These are phyloP conservation scores for Gymnoscopelus braueri DNA, from an alignment of 2,797 vertebrate genomes.

Conservation along the genomic window DNA sequence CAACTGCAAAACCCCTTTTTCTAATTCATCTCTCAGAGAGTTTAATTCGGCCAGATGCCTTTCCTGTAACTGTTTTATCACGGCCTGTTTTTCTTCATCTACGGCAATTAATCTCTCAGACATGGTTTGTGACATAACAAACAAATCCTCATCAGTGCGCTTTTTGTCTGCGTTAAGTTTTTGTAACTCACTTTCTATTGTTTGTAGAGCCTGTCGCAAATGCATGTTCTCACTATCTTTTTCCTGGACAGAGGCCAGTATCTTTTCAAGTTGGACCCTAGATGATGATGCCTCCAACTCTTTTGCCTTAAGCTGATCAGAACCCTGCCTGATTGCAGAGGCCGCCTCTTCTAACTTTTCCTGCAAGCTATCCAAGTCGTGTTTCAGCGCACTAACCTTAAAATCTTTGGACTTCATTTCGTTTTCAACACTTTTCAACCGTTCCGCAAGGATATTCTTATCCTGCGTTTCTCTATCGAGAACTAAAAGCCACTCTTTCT, in stretches of 20 bases:
- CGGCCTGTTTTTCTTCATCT: constrained; percentile 66
- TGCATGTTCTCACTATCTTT: constrained; percentile 76
- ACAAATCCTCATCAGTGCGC: constrained; percentile 43
- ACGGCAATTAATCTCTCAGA: constrained; percentile 49
- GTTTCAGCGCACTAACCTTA: constrained; percentile 82
- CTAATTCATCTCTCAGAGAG: constrained; percentile 67
- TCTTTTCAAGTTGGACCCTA: constrained; percentile 79
- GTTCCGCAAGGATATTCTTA: constrained; percentile 77
- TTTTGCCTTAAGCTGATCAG: constrained; percentile 76
- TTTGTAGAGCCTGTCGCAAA: constrained; percentile 74
- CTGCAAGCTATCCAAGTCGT: constrained; percentile 84
- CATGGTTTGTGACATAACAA: constrained; percentile 27
- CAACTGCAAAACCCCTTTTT: constrained; percentile 50
- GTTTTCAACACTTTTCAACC: constrained; percentile 77
- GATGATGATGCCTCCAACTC: constrained; percentile 69
- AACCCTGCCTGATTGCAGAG: constrained; percentile 73
- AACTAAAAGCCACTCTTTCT: constrained; percentile 84
- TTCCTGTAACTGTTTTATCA: constrained; percentile 71
- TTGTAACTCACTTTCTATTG: constrained; percentile 75
- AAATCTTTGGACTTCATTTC: constrained; percentile 83
- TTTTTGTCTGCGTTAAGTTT: constrained; percentile 52
- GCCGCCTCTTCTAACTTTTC: constrained; percentile 78
- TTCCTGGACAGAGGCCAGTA: constrained; percentile 77
- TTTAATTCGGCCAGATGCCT: constrained; percentile 64
- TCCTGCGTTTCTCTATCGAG: constrained; percentile 81